Percentiles rank a stretch among this genome's conserved stretches.
Evolutionary conservation across 2,113 vertebrate genomes (phyloP).

Genomic region (Coptodon rendalli): DNA sequence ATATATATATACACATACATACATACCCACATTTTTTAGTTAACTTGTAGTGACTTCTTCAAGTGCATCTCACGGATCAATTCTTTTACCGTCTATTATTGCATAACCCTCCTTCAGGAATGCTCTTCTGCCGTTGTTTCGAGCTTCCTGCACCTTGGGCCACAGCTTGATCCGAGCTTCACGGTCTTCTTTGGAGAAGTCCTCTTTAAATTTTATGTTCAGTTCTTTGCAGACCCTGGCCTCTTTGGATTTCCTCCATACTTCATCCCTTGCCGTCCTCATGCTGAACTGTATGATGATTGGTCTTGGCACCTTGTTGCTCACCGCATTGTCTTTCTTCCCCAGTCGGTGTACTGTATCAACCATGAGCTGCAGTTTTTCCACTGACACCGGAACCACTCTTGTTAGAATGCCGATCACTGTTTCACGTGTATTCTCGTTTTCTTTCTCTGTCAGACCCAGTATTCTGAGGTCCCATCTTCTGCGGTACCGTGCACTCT

Average conservation of each 20-base stretch:
- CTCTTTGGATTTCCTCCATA: background rate
- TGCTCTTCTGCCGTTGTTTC: background rate
- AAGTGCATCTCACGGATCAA: background rate
- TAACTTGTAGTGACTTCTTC: background rate
- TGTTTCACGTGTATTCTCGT: background rate
- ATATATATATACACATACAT: too few species aligned
- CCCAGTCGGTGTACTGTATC: background rate
- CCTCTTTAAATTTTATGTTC: background rate
- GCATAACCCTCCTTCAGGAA: background rate
- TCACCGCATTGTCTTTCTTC: background rate
- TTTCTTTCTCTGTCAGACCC: fast-evolving
- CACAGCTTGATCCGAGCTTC: background rate
- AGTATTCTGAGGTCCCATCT: background rate
- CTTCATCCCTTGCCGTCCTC: background rate
- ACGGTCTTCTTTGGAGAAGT: background rate
- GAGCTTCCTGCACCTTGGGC: background rate
- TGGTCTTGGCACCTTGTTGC: background rate
- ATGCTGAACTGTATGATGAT: background rate
- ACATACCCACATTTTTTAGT: background rate
- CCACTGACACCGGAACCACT: background rate
- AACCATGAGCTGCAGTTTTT: background rate
- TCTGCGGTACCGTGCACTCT: background rate
- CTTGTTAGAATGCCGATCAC: background rate
- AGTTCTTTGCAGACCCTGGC: background rate
- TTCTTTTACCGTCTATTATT: background rate